Evolutionary conservation across 2,888 invertebrate species (phyloP).

Genomic region (Megalurothrips usitatus): DNA sequence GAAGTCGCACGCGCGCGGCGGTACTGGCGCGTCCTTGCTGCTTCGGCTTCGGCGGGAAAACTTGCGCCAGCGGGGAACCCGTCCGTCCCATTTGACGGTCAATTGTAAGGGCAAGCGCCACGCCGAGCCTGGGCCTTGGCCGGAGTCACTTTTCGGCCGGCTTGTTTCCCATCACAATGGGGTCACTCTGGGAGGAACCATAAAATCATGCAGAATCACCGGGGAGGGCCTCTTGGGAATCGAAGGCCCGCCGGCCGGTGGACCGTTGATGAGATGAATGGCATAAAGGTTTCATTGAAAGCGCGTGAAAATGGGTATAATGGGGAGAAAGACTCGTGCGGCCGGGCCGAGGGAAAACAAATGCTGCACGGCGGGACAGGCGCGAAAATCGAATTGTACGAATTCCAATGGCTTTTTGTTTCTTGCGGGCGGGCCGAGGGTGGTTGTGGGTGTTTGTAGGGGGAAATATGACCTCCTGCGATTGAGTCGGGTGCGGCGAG

Average conservation of each 20-base stretch:
- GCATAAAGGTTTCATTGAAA: slow-evolving; percentile 20
- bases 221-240: not conserved
- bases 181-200: not conserved
- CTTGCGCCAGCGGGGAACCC: no score
- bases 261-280: not conserved
- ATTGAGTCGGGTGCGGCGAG: no score
- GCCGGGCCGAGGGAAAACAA: slow-evolving; percentile 10
- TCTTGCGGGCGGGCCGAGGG: not conserved
- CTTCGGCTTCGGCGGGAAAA: no score
- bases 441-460: not conserved
- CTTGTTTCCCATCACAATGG: no score
- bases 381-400: slow-evolving; percentile 12
- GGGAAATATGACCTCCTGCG: not conserved
- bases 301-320: slow-evolving; percentile 19
- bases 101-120: no score
- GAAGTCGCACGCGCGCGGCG: no score
- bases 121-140: no score
- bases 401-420: not conserved
- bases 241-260: not conserved
- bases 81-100: no score
- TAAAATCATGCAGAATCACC: slow-evolving; percentile 12
- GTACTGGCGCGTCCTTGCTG: no score
- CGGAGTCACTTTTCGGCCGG: no score
- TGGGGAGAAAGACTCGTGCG: slow-evolving; percentile 7
- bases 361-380: slow-evolving; percentile 2